These are phyloP conservation scores for Pseudotriccus pelzelni DNA, from an alignment of 2,797 vertebrate species.

Conservation along the genomic window DNA sequence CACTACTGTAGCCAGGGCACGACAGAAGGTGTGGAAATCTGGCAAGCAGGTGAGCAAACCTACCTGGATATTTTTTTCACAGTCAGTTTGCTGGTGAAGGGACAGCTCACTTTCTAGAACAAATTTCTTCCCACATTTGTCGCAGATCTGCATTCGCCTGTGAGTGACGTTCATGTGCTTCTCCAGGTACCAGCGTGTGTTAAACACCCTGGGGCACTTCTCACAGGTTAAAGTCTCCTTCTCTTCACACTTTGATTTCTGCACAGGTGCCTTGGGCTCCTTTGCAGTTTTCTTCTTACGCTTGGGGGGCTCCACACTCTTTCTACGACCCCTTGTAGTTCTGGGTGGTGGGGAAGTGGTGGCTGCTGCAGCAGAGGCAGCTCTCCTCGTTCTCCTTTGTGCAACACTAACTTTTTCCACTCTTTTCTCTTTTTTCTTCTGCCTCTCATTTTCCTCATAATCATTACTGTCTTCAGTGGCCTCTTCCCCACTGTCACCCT, in stretches of 20 bases:
- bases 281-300: conserved; percentile 82
- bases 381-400: conserved; percentile 81
- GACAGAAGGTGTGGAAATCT: conserved; percentile 52
- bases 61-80: conserved; percentile 99
- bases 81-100: conserved; percentile 99
- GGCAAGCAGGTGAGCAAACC: conserved; percentile 69
- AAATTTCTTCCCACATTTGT: conserved; percentile 99
- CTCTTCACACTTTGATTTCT: conserved; percentile 87
- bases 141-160: conserved; percentile 97
- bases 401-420: conserved; percentile 74
- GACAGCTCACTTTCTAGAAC: conserved; percentile 98
- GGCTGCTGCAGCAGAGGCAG: conserved; percentile 73
- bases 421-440: conserved; percentile 85
- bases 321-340: conserved; percentile 84
- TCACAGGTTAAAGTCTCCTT: conserved; percentile 96
- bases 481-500: conserved; percentile 86
- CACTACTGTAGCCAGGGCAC: conserved; percentile 2
- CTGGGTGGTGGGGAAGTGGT: conserved; percentile 78
- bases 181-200: conserved; percentile 99
- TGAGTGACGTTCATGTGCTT: conserved; percentile 99
- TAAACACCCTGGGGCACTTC: conserved; percentile 97
- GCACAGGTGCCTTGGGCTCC: conserved; percentile 78
- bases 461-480: conserved; percentile 84
- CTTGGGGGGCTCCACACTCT: conserved; percentile 82
- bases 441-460: conserved; percentile 78